Base-by-base conservation (phyloP, 2,888 invertebrate genomes). In the Hecatera dysodea region DNA sequence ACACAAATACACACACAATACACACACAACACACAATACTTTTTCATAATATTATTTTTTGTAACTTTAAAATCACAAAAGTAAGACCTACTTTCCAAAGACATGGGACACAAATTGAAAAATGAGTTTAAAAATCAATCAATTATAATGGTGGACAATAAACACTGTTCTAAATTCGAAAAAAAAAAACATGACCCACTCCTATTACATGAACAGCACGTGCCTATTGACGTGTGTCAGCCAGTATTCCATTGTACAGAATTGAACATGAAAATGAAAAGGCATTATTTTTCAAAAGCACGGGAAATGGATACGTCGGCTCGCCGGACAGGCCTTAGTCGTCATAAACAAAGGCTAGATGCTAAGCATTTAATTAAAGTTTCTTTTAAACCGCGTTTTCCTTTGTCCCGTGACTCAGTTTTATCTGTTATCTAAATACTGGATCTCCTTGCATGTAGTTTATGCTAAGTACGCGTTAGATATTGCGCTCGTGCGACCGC, bases 281-380 rank as follows among this genome's bases (percentile, higher is more conserved):
- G 73, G 68, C 70, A 67, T 82, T 76, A 36, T 67, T 78, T 86
- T 86, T 77, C 63, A 71, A 84, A 84, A 68, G 70, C 71, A 61
- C 73, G 67, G 81, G 89, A 91, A 91, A 90, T 88, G 88, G 86
- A 89, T 80, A 80, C 80, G 86, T 77, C 75, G 64, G 83, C 75
- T 76, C 65, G 71, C 75, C 78, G 82, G 86, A 84, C 85, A 75
- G 72, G 68, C 73, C 73, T 75, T 83, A 82, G 79, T 82, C 83
- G 82, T 86, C 88, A 87, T 90, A 90, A 90, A 90, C 89, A 89
- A 87, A 82, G 77, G 70, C 62, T 75, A 83, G 82, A 86, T 83
- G 82, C 86, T 86, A 86, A 87, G 85, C 86, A 87, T 91, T 92
- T 94, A 92, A 93, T 93, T 93, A 93, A 93, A 94, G 90, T 93